Base-by-base conservation (phyloP, 2,113 vertebrate genomes). In the Tragelaphus strepsiceros region DNA sequence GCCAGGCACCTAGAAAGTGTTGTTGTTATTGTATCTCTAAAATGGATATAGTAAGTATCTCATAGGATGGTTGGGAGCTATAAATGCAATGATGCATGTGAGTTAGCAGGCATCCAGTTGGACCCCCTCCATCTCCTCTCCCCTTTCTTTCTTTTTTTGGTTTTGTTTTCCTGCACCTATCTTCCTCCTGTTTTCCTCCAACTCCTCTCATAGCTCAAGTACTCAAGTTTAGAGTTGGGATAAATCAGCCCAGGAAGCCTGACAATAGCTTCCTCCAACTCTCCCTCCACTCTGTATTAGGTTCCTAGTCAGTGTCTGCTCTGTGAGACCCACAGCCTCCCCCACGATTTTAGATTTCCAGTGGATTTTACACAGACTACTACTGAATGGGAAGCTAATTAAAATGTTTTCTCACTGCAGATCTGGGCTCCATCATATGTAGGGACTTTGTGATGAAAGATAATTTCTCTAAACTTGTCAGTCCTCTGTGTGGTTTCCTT, bases 321-420 rank as follows among this genome's bases (percentile, higher is more conserved):
- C 32, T 96, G 10, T 59, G 61, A 96, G 43, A 58, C 8, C 32
- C 59, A 74, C 26, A 96, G 49, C 21, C 46, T 88, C 21, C 43
- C 35, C 10, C 86, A 97, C 84, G 58, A 92, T 91, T 85, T 97
- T 97, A 96, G 97, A 98, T 97, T 51, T 95, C 88, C 84, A 95
- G 90, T 86, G 93, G 56, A 97, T 96, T 97, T 98, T 96, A 43
- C 95, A 90, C 22, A 90, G 93, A 82, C 35, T 49, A 93, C 39
- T 92, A 95, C 16, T 93, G 77, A 96, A 88, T 17, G 3, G 24
- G 51, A 93, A 13, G 35, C 30, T 89, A 92, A 92, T 62, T 92
- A 95, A 94, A 88, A 97, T 96, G 92, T 92, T 96, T 95, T 26
- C 0, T 0, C 21, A 53, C 28, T 90, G 83, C 17, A 3, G 67